Percentiles rank a stretch among this genome's conserved stretches.
phyloP scores from a whole-genome alignment of 1,140 invertebrate species.

The Pantala flavescens region DNA sequence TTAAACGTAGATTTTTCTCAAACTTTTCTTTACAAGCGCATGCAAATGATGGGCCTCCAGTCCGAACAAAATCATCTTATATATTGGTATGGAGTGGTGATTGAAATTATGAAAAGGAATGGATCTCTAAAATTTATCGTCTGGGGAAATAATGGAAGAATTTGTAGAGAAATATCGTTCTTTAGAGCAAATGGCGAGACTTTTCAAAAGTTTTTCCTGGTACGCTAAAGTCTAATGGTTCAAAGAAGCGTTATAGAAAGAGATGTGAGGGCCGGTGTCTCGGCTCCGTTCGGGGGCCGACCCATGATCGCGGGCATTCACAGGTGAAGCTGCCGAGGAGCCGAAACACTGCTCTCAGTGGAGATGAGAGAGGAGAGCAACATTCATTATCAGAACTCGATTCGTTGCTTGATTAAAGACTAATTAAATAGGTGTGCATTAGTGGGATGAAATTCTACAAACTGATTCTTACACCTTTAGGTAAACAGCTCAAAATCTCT shows the following conservation, averaged over 20 bases:
- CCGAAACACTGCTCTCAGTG: background rate
- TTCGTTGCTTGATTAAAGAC: background rate
- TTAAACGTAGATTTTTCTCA: background rate
- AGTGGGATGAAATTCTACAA: too few species aligned
- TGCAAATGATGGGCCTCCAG: background rate
- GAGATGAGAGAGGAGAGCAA: background rate
- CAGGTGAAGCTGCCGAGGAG: background rate
- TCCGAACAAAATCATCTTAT: too few species aligned
- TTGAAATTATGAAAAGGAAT: background rate
- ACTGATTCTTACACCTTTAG: too few species aligned
- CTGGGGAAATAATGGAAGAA: too few species aligned
- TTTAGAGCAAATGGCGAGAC: background rate
- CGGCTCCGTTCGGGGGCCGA: background rate
- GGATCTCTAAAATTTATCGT: too few species aligned
- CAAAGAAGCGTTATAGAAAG: background rate
- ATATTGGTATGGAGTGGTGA: background rate
- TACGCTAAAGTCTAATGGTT: background rate
- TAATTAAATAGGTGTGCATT: too few species aligned
- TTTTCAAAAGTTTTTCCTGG: background rate
- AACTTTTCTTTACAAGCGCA: background rate
- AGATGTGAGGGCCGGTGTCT: background rate
- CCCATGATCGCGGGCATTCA: background rate
- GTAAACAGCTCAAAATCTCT: too few species aligned
- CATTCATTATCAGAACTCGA: background rate
- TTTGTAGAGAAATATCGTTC: too few species aligned